Percentiles rank a stretch among this genome's conserved stretches.
These are phyloP conservation scores for Amitus sp. DNA, from an alignment of 2,888 invertebrate genomes.

Conservation along the genomic window DNA sequence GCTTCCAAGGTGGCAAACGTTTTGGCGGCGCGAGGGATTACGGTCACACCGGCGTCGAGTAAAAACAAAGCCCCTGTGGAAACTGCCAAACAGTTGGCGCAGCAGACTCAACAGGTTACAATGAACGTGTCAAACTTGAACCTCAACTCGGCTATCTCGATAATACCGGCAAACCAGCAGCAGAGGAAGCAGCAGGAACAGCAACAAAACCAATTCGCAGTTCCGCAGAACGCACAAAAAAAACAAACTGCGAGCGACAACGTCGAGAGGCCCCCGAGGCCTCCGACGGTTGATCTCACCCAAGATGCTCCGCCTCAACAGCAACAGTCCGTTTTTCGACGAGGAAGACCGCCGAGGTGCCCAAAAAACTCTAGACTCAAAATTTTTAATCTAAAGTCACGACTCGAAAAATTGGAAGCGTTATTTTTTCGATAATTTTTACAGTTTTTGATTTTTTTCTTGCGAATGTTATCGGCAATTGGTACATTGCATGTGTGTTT, in stretches of 20 bases:
- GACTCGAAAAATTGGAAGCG: too few species aligned
- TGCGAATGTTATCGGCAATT: not conserved
- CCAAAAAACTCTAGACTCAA: too few species aligned
- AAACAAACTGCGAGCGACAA: slow-evolving; percentile 52
- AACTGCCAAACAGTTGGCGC: slow-evolving; percentile 51
- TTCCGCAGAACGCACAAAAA: slow-evolving; percentile 62
- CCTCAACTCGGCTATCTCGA: slow-evolving; percentile 72
- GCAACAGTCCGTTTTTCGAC: too few species aligned
- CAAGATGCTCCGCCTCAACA: slow-evolving; percentile 61
- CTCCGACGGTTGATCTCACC: slow-evolving; percentile 67
- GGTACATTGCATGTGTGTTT: too few species aligned
- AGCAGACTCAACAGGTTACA: slow-evolving; percentile 52
- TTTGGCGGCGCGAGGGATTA: slow-evolving; percentile 80
- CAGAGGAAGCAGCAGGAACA: slow-evolving; percentile 59
- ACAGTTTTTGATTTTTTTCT: not conserved
- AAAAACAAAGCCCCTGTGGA: slow-evolving; percentile 59
- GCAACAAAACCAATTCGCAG: slow-evolving; percentile 60
- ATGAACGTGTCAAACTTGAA: slow-evolving; percentile 66
- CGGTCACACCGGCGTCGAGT: slow-evolving; percentile 76
- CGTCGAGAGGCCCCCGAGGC: slow-evolving; percentile 66
- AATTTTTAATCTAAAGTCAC: too few species aligned
- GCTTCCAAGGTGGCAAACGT: slow-evolving; percentile 83
- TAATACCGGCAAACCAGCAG: slow-evolving; percentile 68
- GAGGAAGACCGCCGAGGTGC: slow-evolving; percentile 63
- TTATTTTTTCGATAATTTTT: not conserved